Percentiles rank a stretch among this genome's conserved stretches.
These are phyloP conservation scores for Athene cunicularia DNA, from an alignment of 2,113 vertebrate species.

Conservation along the genomic window DNA sequence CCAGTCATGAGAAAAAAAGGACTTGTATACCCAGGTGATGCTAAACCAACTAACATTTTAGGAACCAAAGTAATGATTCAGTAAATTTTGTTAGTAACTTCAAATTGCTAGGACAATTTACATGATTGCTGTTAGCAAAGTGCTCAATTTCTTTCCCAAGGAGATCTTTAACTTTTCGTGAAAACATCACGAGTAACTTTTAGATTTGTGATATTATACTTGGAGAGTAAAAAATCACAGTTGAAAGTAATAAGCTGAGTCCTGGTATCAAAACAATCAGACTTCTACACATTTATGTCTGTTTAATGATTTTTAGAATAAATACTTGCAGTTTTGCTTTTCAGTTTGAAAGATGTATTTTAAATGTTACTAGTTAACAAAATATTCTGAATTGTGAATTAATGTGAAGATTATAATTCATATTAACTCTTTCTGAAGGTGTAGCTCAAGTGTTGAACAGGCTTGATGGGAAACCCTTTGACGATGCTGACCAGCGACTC, in stretches of 20 bases:
- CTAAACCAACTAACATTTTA: not conserved
- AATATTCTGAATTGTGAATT: not conserved
- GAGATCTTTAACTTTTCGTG: not conserved
- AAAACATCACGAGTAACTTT: not conserved
- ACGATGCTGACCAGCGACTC: constrained; percentile 95
- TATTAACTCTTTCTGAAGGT: constrained; percentile 77
- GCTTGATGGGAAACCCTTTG: constrained; percentile 95
- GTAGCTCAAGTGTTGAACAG: constrained; percentile 97
- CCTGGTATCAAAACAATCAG: not conserved
- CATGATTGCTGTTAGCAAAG: not conserved
- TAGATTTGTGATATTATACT: not conserved
- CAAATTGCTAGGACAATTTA: not conserved
- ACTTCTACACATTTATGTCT: not conserved
- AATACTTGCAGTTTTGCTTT: constrained; percentile 13
- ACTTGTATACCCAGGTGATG: not conserved
- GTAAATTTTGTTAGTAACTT: not conserved
- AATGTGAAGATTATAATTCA: not conserved
- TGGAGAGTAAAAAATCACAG: not conserved
- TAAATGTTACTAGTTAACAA: not conserved
- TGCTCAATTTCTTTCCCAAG: not conserved
- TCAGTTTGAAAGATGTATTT: not conserved
- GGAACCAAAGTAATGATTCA: not conserved
- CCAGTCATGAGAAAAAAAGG: not conserved
- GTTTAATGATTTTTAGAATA: constrained; percentile 15
- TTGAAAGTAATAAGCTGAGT: not conserved